These are phyloP conservation scores for Ophraella communa DNA, from an alignment of 2,888 invertebrate genomes.

Conservation along the genomic window DNA sequence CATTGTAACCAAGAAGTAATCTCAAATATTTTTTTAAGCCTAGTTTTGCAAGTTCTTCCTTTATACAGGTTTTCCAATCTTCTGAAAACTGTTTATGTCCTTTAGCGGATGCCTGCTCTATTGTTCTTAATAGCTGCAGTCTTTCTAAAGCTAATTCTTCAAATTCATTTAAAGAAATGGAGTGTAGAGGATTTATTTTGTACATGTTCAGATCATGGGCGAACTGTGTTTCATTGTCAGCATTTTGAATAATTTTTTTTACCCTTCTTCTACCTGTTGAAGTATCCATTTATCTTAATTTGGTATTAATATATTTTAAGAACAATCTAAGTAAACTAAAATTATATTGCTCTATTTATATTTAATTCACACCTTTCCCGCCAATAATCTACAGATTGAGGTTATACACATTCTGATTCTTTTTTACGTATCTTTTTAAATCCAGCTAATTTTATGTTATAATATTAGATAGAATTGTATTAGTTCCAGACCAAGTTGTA, in stretches of 20 bases:
- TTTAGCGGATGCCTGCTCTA: slow-evolving; percentile 76
- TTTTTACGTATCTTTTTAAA: neutral
- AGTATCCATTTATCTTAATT: slow-evolving; percentile 43
- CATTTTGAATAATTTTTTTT: slow-evolving; percentile 46
- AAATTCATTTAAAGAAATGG: slow-evolving; percentile 82
- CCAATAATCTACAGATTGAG: neutral
- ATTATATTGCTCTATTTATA: neutral
- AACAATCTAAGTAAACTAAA: no score
- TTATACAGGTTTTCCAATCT: slow-evolving; percentile 72
- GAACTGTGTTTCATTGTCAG: slow-evolving; percentile 65
- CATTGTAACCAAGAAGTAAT: slow-evolving; percentile 62
- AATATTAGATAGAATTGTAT: neutral
- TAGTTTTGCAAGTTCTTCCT: slow-evolving; percentile 70
- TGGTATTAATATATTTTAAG: no score
- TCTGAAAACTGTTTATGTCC: slow-evolving; percentile 68
- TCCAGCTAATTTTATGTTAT: no score
- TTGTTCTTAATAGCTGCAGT: slow-evolving; percentile 75
- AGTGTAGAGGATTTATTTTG: slow-evolving; percentile 73
- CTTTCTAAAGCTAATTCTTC: slow-evolving; percentile 87
- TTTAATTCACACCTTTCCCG: slow-evolving; percentile 5
- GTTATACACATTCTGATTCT: neutral
- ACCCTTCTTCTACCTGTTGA: slow-evolving; percentile 47
- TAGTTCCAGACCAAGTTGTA: neutral
- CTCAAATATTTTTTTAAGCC: slow-evolving; percentile 71
- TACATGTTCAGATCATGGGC: slow-evolving; percentile 83